Evolutionary conservation across 35 echinoderm and acorn worm genomes (phyloP), one percentile per base, ranked within the genome.

Genomic region (Patiria miniata): DNA sequence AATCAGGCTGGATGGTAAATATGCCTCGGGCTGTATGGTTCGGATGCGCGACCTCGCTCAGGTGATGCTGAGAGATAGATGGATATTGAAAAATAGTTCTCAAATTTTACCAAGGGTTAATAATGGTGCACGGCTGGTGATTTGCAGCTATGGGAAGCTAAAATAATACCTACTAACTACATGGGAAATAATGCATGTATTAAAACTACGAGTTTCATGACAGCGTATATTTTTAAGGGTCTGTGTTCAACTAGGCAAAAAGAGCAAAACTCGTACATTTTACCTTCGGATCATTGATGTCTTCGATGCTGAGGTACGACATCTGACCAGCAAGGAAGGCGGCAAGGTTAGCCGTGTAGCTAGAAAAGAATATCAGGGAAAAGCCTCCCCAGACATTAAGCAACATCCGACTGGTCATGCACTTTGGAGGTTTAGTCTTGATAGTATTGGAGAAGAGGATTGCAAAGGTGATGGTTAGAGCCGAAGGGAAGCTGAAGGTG

Each of bases 331-430:
- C 88, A 18, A 90, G 34, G 21, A 83, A 90, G 15, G 88, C 88
- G 36, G 88, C 88, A 15, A 90, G 40, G 65, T 90, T 90, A 36
- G 88, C 88, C 2, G 88, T 90, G 65, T 90, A 90, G 73, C 88
- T 90, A 2, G 88, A 82, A 47, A 90, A 90, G 69, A 90, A 90
- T 22, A 90, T 78, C 16, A 90, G 65, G 7, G 88, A 90, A 55
- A 90, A 90, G 15, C 79, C 88, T 52, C 88, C 88, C 88, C 88
- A 90, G 17, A 90, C 73, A 39, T 90, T 90, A 17, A 90, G 56
- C 52, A 90, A 51, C 81, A 83, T 83, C 38, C 88, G 39, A 30
- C 88, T 90, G 7, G 88, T 90, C 88, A 90, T 90, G 40, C 88
- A 90, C 53, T 90, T 90, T 16, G 88, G 88, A 22, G 88, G 88